phyloP scores from a whole-genome alignment of 2,797 vertebrate genomes.

The Pangasius djambal region DNA sequence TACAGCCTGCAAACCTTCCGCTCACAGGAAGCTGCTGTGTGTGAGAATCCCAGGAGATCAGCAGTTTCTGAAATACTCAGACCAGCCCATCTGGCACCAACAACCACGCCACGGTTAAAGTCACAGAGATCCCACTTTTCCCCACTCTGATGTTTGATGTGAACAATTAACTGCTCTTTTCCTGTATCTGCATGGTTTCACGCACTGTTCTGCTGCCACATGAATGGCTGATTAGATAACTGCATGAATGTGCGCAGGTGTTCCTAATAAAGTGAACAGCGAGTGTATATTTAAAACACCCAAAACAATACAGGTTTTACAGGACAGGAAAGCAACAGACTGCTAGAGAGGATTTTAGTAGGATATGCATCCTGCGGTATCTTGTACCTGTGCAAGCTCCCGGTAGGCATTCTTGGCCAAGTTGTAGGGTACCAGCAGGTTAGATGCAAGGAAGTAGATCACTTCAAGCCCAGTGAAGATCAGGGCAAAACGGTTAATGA shows the following conservation, averaged over 20 bases:
- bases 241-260: background rate
- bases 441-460: conserved; percentile 95
- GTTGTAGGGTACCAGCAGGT: conserved; percentile 95
- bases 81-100: too few relatives aligned
- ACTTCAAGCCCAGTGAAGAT: conserved; percentile 98
- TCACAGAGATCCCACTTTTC: too few relatives aligned
- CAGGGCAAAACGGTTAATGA: conserved; percentile 98
- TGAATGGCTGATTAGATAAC: background rate
- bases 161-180: background rate
- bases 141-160: background rate
- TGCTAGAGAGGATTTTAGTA: background rate
- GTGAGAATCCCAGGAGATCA: too few relatives aligned
- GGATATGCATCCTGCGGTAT: background rate
- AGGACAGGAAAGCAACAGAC: background rate
- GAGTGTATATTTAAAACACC: background rate
- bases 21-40: too few relatives aligned
- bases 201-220: background rate
- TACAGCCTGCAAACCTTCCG: too few relatives aligned
- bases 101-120: too few relatives aligned
- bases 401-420: conserved; percentile 95
- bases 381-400: conserved; percentile 90
- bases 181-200: background rate
- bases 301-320: background rate
- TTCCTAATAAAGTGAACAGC: background rate
- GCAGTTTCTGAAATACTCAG: too few relatives aligned